phyloP scores from a whole-genome alignment of 2,797 vertebrate species.

The Lycodopsis pacificus region DNA sequence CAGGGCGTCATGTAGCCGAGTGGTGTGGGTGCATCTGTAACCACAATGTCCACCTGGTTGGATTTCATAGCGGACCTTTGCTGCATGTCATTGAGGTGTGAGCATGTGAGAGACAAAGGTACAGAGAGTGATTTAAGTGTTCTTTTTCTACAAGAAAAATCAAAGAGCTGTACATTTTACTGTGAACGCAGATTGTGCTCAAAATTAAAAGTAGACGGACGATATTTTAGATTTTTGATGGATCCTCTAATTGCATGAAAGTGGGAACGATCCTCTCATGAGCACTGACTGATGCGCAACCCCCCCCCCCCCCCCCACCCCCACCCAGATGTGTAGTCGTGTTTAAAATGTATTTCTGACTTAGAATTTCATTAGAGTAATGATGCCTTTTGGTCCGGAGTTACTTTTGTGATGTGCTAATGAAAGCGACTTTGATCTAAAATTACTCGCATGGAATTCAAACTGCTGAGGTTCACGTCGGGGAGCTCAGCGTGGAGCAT shows the following conservation, averaged over 20 bases:
- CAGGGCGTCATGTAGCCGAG: neutral
- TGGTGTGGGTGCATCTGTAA: neutral
- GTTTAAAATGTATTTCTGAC: conserved; percentile 67
- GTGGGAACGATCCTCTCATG: neutral
- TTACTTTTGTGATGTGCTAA: conserved; percentile 73
- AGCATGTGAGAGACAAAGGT: neutral
- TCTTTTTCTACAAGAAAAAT: neutral
- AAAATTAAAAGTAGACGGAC: neutral
- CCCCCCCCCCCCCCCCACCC: conserved; percentile 21
- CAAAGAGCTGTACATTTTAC: neutral
- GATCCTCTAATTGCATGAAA: conserved; percentile 14
- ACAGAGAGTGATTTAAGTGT: neutral
- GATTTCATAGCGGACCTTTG: neutral
- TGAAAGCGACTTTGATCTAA: conserved; percentile 78
- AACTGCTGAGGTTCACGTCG: conserved; percentile 31
- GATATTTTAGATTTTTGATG: neutral
- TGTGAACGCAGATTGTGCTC: neutral
- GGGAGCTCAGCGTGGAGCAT: conserved; percentile 4
- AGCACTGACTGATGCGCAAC: conserved; percentile 31
- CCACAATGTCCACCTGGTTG: neutral
- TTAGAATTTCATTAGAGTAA: conserved; percentile 73
- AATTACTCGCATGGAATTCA: conserved; percentile 62
- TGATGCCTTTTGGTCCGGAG: conserved; percentile 60
- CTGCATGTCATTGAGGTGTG: neutral
- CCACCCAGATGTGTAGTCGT: conserved; percentile 46